phyloP scores from a whole-genome alignment of 2,888 invertebrate genomes.

The Cephus rjabovi region DNA sequence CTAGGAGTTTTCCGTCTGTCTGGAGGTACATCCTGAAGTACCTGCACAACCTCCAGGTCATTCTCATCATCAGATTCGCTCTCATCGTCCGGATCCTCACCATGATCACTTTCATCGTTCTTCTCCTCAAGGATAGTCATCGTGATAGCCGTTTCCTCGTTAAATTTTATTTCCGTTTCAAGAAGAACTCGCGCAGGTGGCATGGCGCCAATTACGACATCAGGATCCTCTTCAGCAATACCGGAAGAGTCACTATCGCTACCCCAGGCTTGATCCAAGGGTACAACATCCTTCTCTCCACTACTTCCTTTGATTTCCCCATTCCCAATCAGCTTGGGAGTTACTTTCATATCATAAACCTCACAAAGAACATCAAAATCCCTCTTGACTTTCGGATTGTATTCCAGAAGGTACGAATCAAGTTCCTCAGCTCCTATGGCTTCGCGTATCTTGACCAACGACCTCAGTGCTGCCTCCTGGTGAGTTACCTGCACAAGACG shows the following conservation, averaged over 20 bases:
- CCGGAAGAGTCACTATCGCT: constrained; percentile 54
- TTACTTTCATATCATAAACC: constrained; percentile 67
- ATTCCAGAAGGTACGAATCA: constrained; percentile 67
- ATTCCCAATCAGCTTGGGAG: constrained; percentile 20
- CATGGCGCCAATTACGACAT: constrained; percentile 35
- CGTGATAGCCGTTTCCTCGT: constrained; percentile 83
- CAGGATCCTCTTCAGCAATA: constrained; percentile 52
- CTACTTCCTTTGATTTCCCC: constrained; percentile 22
- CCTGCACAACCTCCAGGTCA: constrained; percentile 54
- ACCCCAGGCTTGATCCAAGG: constrained; percentile 31
- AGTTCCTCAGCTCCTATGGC: constrained; percentile 77
- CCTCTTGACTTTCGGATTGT: constrained; percentile 67
- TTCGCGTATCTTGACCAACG: constrained; percentile 78
- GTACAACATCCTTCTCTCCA: constrained; percentile 14
- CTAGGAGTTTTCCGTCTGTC: constrained; percentile 72
- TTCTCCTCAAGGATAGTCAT: constrained; percentile 86
- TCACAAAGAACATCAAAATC: constrained; percentile 74
- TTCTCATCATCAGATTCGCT: constrained; percentile 50
- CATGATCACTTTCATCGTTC: constrained; percentile 63
- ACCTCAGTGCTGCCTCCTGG: constrained; percentile 77
- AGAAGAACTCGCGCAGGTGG: constrained; percentile 72
- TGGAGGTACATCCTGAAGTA: constrained; percentile 17
- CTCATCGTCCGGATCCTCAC: constrained; percentile 31
- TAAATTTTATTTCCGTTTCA: constrained; percentile 86
- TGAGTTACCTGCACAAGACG: constrained; percentile 67